Evolutionary conservation across 2,113 vertebrate genomes (phyloP).

Genomic region (Pomatorhinus ruficollis): DNA sequence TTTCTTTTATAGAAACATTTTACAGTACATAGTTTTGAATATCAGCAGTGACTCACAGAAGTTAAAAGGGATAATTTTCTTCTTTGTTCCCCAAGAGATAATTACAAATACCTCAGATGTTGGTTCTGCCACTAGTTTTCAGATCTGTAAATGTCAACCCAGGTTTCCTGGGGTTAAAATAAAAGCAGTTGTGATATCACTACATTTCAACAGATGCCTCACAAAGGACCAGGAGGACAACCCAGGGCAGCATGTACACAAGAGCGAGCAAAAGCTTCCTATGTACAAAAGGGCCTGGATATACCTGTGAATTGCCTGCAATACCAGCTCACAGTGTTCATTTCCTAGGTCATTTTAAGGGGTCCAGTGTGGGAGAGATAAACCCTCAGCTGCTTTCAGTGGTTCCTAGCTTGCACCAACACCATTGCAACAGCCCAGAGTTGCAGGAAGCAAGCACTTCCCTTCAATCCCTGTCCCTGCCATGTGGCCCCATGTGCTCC

Average conservation of each 20-base stretch:
- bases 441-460: neutral
- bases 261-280: neutral
- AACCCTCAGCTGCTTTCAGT: neutral
- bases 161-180: neutral
- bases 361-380: neutral
- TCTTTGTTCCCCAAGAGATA: neutral
- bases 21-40: neutral
- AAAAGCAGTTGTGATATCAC: neutral
- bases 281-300: neutral
- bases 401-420: neutral
- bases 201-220: neutral
- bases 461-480: neutral
- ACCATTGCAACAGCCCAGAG: neutral
- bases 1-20: neutral
- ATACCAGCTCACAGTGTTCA: neutral
- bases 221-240: neutral
- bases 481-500: neutral
- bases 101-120: accelerated
- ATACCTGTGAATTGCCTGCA: neutral
- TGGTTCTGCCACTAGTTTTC: neutral
- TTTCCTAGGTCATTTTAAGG: neutral
- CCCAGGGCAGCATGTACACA: neutral
- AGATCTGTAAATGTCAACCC: neutral
- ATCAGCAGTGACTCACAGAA: neutral
- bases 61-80: neutral